A percentile compares a stretch with the other conserved stretches of the same genome.
Conservation (phyloP, 2,888 invertebrate genomes). For the Lasioglossum oenotherae region DNA sequence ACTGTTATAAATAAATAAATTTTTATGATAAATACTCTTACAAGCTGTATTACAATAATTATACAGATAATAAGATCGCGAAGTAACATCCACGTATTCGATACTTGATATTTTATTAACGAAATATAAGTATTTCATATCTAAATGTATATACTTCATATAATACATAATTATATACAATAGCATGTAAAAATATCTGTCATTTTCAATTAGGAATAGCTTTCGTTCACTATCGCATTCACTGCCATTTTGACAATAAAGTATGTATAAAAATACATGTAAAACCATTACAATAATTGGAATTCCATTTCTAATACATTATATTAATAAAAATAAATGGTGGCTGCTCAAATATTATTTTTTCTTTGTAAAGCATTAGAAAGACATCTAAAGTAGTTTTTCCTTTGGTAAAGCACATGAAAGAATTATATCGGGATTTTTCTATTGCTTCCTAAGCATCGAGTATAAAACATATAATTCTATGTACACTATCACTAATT, state of each 20-base stretch:
- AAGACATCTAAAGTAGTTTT: not conserved
- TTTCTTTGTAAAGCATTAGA: not conserved
- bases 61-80: not conserved
- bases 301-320: constrained; percentile 42
- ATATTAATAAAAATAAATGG: constrained; percentile 14
- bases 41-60: not conserved
- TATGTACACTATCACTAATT: not conserved
- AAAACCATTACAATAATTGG: constrained; percentile 59
- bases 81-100: not conserved
- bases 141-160: constrained; percentile 39
- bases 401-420: not conserved
- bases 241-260: constrained; percentile 41
- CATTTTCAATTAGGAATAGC: constrained; percentile 30
- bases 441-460: not conserved
- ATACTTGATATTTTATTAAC: constrained; percentile 35
- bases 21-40: constrained; percentile 22
- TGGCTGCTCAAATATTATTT: not conserved
- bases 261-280: constrained; percentile 54
- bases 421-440: not conserved
- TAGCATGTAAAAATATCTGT: constrained; percentile 56
- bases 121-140: constrained; percentile 36
- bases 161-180: constrained; percentile 37
- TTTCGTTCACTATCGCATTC: constrained; percentile 24
- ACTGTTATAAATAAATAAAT: constrained; percentile 54
- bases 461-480: constrained; percentile 13